A percentile compares a stretch with the other conserved stretches of the same genome.
These are phyloP conservation scores for Ramazzottius varieornatus DNA, from an alignment of 2,888 invertebrate genomes.

Conservation along the genomic window DNA sequence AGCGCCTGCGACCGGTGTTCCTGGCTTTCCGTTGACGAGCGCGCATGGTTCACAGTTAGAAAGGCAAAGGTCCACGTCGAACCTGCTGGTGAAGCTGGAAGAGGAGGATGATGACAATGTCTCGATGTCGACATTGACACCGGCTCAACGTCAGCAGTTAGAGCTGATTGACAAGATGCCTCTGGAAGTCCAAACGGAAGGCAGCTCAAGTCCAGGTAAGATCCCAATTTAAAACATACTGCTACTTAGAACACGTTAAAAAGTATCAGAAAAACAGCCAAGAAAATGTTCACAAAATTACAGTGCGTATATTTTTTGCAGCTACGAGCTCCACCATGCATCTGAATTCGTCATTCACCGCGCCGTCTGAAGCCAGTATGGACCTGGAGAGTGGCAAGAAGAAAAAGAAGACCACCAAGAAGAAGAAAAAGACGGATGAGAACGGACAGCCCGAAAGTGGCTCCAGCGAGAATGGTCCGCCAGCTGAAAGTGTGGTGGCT, in stretches of 20 bases:
- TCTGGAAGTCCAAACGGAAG: slow-evolving; percentile 10
- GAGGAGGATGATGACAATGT: not conserved
- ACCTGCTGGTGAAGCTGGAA: too few relatives aligned
- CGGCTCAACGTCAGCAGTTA: slow-evolving; percentile 21
- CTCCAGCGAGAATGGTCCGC: not conserved
- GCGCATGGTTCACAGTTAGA: slow-evolving; percentile 21
- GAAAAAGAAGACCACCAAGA: not conserved
- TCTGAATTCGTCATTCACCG: not conserved
- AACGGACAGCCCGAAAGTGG: not conserved
- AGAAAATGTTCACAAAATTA: too few relatives aligned
- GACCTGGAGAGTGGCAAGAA: not conserved
- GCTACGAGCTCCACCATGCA: not conserved
- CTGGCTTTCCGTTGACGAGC: slow-evolving; percentile 12
- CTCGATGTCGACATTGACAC: slow-evolving; percentile 10
- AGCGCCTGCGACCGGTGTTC: not conserved
- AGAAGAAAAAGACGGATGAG: not conserved
- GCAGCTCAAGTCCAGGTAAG: too few relatives aligned
- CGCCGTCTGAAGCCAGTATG: not conserved
- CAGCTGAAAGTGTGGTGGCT: not conserved
- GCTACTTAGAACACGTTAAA: too few relatives aligned
- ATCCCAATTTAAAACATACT: too few relatives aligned
- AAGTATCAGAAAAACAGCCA: too few relatives aligned
- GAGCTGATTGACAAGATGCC: slow-evolving; percentile 23
- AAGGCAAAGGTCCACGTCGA: too few relatives aligned
- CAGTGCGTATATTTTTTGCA: too few relatives aligned